These are phyloP conservation scores for Eudemis profundana DNA, from an alignment of 2,888 invertebrate genomes.

Conservation along the genomic window DNA sequence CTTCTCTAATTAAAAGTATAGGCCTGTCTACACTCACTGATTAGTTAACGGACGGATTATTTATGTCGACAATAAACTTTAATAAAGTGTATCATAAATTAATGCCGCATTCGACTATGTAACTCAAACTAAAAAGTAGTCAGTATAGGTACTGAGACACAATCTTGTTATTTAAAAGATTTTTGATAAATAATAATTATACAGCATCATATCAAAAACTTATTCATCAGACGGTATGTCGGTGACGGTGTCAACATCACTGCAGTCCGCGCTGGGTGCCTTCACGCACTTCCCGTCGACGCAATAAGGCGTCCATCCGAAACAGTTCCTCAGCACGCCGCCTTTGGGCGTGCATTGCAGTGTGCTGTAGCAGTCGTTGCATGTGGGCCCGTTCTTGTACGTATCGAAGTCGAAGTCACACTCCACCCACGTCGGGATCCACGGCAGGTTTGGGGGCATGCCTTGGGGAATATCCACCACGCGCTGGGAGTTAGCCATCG, in stretches of 20 bases:
- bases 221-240: background rate
- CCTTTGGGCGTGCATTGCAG: slow-evolving; percentile 45
- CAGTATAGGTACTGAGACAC: too few species aligned
- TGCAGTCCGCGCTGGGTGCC: slow-evolving; percentile 39
- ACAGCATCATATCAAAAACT: too few species aligned
- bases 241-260: slow-evolving; percentile 27
- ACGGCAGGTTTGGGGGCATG: slow-evolving; percentile 7
- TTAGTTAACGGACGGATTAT: background rate
- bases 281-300: slow-evolving; percentile 42
- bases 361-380: slow-evolving; percentile 45
- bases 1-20: too few species aligned
- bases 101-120: background rate
- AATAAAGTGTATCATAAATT: slow-evolving; percentile 8
- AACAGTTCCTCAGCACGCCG: slow-evolving; percentile 46
- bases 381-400: slow-evolving; percentile 38
- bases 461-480: slow-evolving; percentile 4
- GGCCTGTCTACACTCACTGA: background rate
- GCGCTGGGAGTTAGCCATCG: slow-evolving; percentile 24
- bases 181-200: too few species aligned
- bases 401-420: slow-evolving; percentile 42
- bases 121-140: too few species aligned
- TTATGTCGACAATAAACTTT: slow-evolving; percentile 14
- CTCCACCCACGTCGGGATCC: slow-evolving; percentile 45
- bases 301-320: slow-evolving; percentile 43
- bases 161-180: too few species aligned